Evolutionary conservation across 2,888 invertebrate genomes (phyloP).

Genomic region (Tiliacea aurago): DNA sequence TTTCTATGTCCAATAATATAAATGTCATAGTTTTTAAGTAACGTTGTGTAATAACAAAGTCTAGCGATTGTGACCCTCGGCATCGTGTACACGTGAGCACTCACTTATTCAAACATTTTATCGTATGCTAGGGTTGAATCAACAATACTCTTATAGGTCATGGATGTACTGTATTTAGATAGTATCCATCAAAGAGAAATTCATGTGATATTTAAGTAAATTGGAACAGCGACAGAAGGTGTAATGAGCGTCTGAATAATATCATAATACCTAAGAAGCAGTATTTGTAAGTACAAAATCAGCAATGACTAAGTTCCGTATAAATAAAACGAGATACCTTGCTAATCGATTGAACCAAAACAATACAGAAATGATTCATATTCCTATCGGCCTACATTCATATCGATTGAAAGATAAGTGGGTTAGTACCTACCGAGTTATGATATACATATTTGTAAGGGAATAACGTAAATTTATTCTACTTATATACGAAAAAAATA

Average conservation of each 20-base stretch:
- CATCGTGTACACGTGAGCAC: background rate
- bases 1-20: background rate
- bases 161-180: constrained; percentile 1
- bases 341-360: constrained; percentile 18
- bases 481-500: constrained; percentile 2
- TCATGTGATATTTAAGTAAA: background rate
- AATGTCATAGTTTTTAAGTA: background rate
- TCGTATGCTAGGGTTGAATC: background rate
- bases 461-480: constrained; percentile 7
- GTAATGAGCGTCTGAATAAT: constrained; percentile 2
- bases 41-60: constrained; percentile 10
- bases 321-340: constrained; percentile 1
- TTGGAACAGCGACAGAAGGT: constrained; percentile 12
- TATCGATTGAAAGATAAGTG: constrained; percentile 28
- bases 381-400: constrained; percentile 24
- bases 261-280: constrained; percentile 13
- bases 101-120: constrained; percentile 1
- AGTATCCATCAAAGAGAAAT: constrained; percentile 14
- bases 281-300: constrained; percentile 14
- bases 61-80: constrained; percentile 1
- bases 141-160: constrained; percentile 2
- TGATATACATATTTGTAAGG: constrained; percentile 2
- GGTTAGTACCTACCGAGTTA: constrained; percentile 8
- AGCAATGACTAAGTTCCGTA: constrained; percentile 18
- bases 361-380: constrained; percentile 45